A percentile compares a stretch with the other conserved stretches of the same genome.
phyloP scores from a whole-genome alignment of 2,888 invertebrate species.

The Halictus quadricinctus region DNA sequence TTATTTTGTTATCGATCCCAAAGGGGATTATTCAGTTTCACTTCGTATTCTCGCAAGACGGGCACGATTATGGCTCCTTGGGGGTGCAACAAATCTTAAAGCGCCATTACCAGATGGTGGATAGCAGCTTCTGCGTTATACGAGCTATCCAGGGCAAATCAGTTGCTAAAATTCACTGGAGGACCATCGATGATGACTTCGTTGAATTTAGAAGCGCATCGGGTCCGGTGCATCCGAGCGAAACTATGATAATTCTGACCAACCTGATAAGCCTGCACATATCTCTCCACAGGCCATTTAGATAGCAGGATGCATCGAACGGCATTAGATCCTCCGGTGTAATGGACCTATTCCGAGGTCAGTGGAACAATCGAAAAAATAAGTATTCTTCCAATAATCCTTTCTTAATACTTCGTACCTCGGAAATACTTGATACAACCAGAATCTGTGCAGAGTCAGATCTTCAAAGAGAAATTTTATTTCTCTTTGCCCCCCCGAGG shows the following conservation, averaged over 20 bases:
- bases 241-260: slow-evolving; percentile 31
- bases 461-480: neutral
- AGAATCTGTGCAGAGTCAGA: neutral
- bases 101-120: neutral
- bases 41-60: neutral
- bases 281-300: slow-evolving; percentile 27
- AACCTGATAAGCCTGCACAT: slow-evolving; percentile 19
- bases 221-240: slow-evolving; percentile 5
- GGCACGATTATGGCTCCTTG: neutral
- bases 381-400: neutral
- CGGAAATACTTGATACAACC: neutral
- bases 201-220: slow-evolving; percentile 25
- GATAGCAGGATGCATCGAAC: slow-evolving; percentile 18
- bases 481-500: neutral
- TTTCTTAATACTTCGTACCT: neutral
- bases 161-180: slow-evolving; percentile 2
- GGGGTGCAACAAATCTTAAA: neutral
- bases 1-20: neutral
- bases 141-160: slow-evolving; percentile 5
- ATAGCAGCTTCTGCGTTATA: neutral
- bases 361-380: neutral
- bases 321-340: slow-evolving; percentile 7
- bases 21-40: neutral
- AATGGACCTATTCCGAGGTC: neutral
- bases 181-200: slow-evolving; percentile 9